A percentile compares a stretch with the other conserved stretches of the same genome.
phyloP scores from a whole-genome alignment of 2,888 invertebrate species.

The Antheraea assamensis region DNA sequence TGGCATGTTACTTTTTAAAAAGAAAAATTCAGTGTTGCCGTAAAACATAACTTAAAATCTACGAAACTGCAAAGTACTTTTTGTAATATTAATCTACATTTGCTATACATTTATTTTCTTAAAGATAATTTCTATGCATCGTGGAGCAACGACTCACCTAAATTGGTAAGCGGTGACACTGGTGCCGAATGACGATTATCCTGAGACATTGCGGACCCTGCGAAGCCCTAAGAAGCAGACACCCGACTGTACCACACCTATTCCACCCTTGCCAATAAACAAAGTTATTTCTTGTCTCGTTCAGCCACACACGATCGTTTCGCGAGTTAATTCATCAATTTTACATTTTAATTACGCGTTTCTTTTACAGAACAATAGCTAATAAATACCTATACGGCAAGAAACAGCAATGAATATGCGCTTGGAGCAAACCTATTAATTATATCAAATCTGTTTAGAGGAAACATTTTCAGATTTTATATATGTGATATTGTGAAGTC shows the following conservation, averaged over 20 bases:
- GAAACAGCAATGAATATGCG: conserved; percentile 46
- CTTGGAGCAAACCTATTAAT: conserved; percentile 34
- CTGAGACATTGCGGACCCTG: too few relatives aligned
- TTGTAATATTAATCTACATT: too few relatives aligned
- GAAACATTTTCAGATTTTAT: conserved; percentile 17
- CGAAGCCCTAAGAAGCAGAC: not conserved
- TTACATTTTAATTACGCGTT: conserved; percentile 51
- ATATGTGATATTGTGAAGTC: not conserved
- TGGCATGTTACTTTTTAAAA: too few relatives aligned
- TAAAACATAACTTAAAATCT: too few relatives aligned
- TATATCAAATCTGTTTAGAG: conserved; percentile 26
- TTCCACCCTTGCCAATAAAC: not conserved
- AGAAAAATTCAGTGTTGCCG: too few relatives aligned
- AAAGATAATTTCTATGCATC: too few relatives aligned
- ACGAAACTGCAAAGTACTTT: too few relatives aligned
- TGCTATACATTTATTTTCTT: too few relatives aligned
- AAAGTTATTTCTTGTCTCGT: conserved; percentile 24
- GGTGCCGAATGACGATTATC: too few relatives aligned
- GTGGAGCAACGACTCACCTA: too few relatives aligned
- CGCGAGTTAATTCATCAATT: conserved; percentile 46
- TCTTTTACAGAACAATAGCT: conserved; percentile 54
- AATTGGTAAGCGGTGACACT: too few relatives aligned
- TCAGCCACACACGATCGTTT: conserved; percentile 31
- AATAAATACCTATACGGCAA: conserved; percentile 46
- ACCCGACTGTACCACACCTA: not conserved